Evolutionary conservation across 2,113 vertebrate genomes (phyloP).

Genomic region (Micronycteris hirsuta): DNA sequence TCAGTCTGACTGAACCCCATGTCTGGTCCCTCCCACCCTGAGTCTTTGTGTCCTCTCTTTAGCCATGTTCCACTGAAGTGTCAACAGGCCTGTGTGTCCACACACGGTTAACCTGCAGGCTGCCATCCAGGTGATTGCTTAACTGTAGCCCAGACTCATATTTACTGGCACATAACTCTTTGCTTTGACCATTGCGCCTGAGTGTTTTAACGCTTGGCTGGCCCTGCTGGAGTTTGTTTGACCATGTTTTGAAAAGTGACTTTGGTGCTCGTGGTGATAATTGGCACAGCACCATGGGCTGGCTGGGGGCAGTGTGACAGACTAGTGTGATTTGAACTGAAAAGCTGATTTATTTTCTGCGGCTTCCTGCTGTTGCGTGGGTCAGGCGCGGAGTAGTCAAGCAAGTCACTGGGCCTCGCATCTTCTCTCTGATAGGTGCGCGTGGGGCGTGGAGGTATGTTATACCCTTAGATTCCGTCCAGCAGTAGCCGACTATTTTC

Average conservation of each 20-base stretch:
- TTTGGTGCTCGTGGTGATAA: constrained; percentile 14
- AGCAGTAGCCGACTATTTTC: neutral
- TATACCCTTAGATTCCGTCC: neutral
- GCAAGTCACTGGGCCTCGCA: neutral
- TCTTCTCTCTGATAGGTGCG: neutral
- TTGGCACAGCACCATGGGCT: neutral
- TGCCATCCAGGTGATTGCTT: constrained; percentile 2
- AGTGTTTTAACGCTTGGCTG: constrained; percentile 47
- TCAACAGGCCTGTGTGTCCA: neutral
- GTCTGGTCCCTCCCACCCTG: neutral
- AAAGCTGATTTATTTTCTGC: neutral
- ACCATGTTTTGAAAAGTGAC: constrained; percentile 53
- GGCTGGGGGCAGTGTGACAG: neutral
- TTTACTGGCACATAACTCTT: constrained; percentile 20
- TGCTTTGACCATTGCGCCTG: constrained; percentile 36
- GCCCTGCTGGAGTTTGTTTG: constrained; percentile 7
- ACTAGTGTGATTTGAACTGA: neutral
- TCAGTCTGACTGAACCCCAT: neutral
- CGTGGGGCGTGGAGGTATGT: neutral
- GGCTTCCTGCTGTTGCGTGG: neutral
- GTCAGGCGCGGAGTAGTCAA: neutral
- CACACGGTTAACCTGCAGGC: constrained; percentile 12
- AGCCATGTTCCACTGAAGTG: neutral
- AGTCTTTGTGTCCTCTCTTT: neutral
- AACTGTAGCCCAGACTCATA: constrained; percentile 4